phyloP scores from a whole-genome alignment of 2,113 vertebrate species.

The Platichthys stellatus region DNA sequence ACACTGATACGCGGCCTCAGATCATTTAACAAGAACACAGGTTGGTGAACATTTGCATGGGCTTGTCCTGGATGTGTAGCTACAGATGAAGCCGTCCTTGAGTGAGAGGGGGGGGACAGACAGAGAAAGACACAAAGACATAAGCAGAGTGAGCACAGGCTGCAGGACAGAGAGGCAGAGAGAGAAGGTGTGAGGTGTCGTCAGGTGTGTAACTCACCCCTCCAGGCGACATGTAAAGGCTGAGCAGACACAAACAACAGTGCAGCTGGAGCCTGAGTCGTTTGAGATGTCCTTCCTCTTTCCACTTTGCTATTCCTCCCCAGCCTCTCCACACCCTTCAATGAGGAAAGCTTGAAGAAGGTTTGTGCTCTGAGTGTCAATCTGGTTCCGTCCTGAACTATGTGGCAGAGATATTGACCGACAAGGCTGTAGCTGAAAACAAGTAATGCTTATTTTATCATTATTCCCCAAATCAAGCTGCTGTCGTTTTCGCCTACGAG shows the following conservation, averaged over 20 bases:
- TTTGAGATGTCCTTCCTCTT: slow-evolving; percentile 27
- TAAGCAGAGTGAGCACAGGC: background rate
- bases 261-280: background rate
- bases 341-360: background rate
- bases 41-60: background rate
- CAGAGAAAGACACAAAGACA: background rate
- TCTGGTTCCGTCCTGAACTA: no score
- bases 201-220: slow-evolving; percentile 31
- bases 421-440: no score
- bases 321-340: slow-evolving; percentile 17
- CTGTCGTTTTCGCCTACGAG: background rate
- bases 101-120: background rate
- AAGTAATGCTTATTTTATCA: background rate
- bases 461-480: background rate
- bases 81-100: background rate
- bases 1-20: background rate
- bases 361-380: no score
- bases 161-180: background rate
- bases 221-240: slow-evolving; percentile 8
- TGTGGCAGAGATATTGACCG: no score
- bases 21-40: background rate
- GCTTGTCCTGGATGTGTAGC: background rate
- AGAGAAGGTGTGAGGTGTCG: slow-evolving; percentile 4
- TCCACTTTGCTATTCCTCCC: background rate
- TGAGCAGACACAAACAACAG: slow-evolving; percentile 12